These are phyloP conservation scores for Watsonalla cultraria DNA, from an alignment of 2,888 invertebrate genomes.

Conservation along the genomic window DNA sequence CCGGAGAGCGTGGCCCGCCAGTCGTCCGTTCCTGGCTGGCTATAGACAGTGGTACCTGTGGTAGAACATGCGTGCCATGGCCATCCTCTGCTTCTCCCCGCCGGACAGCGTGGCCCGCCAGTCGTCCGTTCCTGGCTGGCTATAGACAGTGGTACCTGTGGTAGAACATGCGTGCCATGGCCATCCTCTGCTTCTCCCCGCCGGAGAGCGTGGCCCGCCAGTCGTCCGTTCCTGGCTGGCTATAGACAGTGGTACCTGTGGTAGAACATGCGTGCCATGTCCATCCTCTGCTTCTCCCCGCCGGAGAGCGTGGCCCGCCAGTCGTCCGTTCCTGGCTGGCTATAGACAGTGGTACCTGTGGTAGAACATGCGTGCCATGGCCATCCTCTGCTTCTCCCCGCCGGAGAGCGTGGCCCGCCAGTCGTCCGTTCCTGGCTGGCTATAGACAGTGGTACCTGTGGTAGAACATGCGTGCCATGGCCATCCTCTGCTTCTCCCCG, in stretches of 20 bases:
- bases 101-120: constrained; percentile 98
- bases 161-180: constrained; percentile 96
- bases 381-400: no score
- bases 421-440: no score
- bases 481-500: no score
- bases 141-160: constrained; percentile 81
- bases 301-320: constrained; percentile 96
- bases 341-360: no score
- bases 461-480: no score
- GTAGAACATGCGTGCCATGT: constrained; percentile 96
- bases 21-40: no score
- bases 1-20: constrained; percentile 98
- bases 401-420: no score
- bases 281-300: constrained; percentile 97
- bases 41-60: constrained; percentile 90
- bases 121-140: no score
- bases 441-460: no score
- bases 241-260: constrained; percentile 90
- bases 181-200: constrained; percentile 97
- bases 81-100: constrained; percentile 97
- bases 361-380: no score
- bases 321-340: no score
- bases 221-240: no score
- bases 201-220: constrained; percentile 98
- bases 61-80: constrained; percentile 96